phyloP scores from a whole-genome alignment of 2,888 invertebrate species.

The Troides oblongomaculatus region DNA sequence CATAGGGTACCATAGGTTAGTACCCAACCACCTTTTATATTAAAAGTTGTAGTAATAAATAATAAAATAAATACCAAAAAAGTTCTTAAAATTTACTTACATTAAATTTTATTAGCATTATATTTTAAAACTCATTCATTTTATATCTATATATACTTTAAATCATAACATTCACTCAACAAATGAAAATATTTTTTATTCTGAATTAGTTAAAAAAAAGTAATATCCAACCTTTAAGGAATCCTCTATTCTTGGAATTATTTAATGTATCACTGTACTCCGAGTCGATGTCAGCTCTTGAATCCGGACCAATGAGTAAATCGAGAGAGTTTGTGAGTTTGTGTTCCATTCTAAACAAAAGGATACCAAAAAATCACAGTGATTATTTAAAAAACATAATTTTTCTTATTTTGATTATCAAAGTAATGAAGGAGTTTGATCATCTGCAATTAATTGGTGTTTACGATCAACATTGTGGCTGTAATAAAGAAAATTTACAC shows the following conservation, averaged over 20 bases:
- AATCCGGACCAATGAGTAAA: slow-evolving; percentile 73
- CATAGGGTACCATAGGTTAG: no score
- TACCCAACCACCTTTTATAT: no score
- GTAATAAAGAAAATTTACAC: no score
- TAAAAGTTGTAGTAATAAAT: no score
- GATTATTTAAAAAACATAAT: neutral
- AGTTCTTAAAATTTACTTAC: no score
- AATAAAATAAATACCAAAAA: no score
- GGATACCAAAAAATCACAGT: neutral
- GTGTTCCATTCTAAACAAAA: slow-evolving; percentile 63
- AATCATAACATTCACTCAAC: no score
- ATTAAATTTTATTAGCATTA: no score
- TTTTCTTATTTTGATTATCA: neutral
- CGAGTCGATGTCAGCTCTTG: slow-evolving; percentile 71
- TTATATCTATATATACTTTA: no score
- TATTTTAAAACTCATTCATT: no score
- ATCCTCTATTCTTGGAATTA: slow-evolving; percentile 74
- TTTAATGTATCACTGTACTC: slow-evolving; percentile 74
- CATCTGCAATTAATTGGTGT: no score
- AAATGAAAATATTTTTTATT: neutral
- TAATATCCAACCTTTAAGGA: slow-evolving; percentile 61
- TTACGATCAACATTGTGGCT: no score
- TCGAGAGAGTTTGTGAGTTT: slow-evolving; percentile 74
- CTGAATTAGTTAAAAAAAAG: neutral
- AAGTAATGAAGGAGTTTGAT: neutral